Evolutionary conservation across 2,797 vertebrate species (phyloP), one percentile per base, ranked within the genome.

Genomic region (Muraenolepis orangiensis): DNA sequence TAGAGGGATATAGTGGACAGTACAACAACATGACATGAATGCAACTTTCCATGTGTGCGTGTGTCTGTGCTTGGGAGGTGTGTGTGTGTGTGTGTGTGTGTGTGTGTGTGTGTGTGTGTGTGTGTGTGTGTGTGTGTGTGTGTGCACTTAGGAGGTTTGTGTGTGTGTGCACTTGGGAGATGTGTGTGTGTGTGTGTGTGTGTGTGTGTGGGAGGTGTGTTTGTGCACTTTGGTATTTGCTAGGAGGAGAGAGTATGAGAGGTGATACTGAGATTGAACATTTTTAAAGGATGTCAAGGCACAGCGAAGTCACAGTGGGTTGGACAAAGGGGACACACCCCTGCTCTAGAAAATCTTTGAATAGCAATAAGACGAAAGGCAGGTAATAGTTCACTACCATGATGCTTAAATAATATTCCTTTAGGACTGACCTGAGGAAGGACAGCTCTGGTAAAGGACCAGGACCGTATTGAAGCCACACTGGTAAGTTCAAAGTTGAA

Each of bases 321-420:
- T 72, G 51, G 4, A 20, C 61, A 20, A 34, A 14, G 66, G 74
- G 73, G 89, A 85, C 88, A 85, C 89, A 84, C 85, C 82, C 80
- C 73, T 74, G 66, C 72, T 68, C 64, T 81, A 71, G 31, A 69
- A 84, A 82, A 72, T 68, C 69, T 75, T 73, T 79, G 67, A 81
- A 74, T 72, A 77, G 75, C 76, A 76, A 20, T 28, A 72, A 71
- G 70, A 72, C 30, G 66, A 82, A 34, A 42, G 70, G 30, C 57
- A 74, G 74, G 72, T 57, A n/a, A 68, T 72, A 84, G 23, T 75
- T 57, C 76, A 77, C 76, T 78, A n/a, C n/a, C n/a, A 74, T 66
- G n/a, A n/a, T n/a, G n/a, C n/a, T n/a, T 26, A 70, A 76, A 61
- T n/a, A 23, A 70, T 75, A 78, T 79, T 6, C 66, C 68, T 77